Conservation (phyloP, 2,113 vertebrate genomes). For the Antechinus flavipes region DNA sequence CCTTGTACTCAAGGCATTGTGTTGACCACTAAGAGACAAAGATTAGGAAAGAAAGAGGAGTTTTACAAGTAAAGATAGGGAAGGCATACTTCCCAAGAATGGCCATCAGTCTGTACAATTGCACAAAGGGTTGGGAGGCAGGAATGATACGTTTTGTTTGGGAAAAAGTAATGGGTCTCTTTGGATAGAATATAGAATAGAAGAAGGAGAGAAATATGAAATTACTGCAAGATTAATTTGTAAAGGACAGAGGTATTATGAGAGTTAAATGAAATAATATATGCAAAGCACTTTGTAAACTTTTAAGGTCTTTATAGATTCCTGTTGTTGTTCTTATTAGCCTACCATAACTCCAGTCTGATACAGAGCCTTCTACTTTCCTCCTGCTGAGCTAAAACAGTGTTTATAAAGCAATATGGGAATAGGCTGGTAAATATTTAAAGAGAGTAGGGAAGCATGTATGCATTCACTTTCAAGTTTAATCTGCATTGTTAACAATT, state of each 20-base stretch:
- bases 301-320: not conserved
- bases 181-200: not conserved
- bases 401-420: not conserved
- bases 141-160: not conserved
- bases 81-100: not conserved
- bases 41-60: not conserved
- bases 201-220: not conserved
- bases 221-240: not conserved
- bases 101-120: not conserved
- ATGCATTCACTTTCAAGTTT: not conserved
- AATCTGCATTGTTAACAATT: not conserved
- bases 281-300: not conserved
- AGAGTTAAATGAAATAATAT: not conserved
- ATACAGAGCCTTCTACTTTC: not conserved
- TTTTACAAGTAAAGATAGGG: not conserved
- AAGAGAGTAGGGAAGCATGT: not conserved
- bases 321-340: not conserved
- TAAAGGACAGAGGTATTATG: not conserved
- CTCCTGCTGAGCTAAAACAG: not conserved
- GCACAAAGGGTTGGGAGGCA: not conserved
- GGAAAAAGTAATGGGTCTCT: not conserved
- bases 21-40: too few relatives aligned
- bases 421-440: not conserved
- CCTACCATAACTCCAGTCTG: not conserved
- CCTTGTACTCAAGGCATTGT: not conserved